These are phyloP conservation scores for Sphaeridia pumilis DNA, from an alignment of 2,888 invertebrate genomes.

Conservation along the genomic window DNA sequence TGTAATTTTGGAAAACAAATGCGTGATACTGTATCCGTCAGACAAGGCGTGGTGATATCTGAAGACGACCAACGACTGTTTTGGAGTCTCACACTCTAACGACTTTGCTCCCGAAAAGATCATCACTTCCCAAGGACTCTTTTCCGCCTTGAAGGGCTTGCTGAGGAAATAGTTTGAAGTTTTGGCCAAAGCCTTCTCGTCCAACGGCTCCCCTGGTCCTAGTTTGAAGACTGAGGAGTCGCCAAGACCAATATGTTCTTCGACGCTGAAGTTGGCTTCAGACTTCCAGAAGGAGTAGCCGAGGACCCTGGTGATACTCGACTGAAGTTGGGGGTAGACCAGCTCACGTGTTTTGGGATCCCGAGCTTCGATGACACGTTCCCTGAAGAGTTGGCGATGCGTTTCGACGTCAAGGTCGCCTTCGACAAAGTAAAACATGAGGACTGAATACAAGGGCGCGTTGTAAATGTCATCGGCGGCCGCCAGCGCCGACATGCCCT, in stretches of 20 bases:
- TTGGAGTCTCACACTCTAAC: background rate
- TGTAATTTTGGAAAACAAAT: slow-evolving; percentile 10
- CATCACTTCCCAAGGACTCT: slow-evolving; percentile 13
- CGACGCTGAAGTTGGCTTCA: slow-evolving; percentile 7
- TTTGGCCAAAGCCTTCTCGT: slow-evolving; percentile 6
- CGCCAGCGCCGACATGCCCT: slow-evolving; percentile 10
- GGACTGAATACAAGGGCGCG: slow-evolving; percentile 8
- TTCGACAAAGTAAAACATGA: slow-evolving; percentile 12
- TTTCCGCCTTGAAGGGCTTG: slow-evolving; percentile 4
- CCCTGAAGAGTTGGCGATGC: slow-evolving; percentile 2
- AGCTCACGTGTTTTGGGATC: background rate
- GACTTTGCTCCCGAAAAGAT: slow-evolving; percentile 9
- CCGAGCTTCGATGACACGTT: background rate
- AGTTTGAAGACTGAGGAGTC: slow-evolving; percentile 1
- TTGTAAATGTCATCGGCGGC: slow-evolving; percentile 11
- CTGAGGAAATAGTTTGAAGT: slow-evolving; percentile 8
- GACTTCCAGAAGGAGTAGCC: slow-evolving; percentile 10
- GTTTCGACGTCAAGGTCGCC: slow-evolving; percentile 5
- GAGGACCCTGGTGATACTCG: background rate
- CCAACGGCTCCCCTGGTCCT: background rate
- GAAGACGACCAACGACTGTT: slow-evolving; percentile 8
- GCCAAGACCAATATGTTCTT: slow-evolving; percentile 4
- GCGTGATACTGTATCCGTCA: slow-evolving; percentile 11
- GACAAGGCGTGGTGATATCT: slow-evolving; percentile 13
- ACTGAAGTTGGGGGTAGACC: slow-evolving; percentile 1